Evolutionary conservation across 2,113 vertebrate species (phyloP), one percentile per base, ranked within the genome.

Genomic region (Calypte anna): DNA sequence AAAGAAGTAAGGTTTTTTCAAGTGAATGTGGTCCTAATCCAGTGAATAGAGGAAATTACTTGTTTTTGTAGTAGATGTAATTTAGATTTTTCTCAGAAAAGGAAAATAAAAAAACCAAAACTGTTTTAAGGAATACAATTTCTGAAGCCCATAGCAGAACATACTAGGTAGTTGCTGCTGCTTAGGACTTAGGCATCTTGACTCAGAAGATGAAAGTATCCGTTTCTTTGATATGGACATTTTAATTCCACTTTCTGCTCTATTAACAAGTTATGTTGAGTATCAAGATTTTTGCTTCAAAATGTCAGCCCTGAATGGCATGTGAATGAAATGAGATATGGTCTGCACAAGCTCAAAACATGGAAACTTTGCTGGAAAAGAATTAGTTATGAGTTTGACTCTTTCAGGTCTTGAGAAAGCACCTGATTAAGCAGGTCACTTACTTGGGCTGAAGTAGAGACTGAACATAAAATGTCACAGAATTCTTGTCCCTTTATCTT

Each of bases 251-350:
- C 88, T 93, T 86, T 76, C 66, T 68, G 14, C 17, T 62, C 22
- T 74, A 33, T 50, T 64, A 58, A 77, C 57, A 79, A 87, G 19
- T 58, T 55, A 27, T n/a, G 18, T 23, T 54, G 66, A 73, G 17
- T 85, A 78, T 69, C 69, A 82, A 86, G 53, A 87, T 43, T 85
- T 89, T 85, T 66, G 20, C 36, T 82, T 94, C 58, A 62, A 89
- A 85, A 80, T 59, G 8, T 31, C 58, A 76, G 17, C 30, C 40
- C 43, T 67, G 59, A 86, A 72, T 55, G 61, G 31, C 30, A 73
- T 28, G 12, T 69, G 46, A 73, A 58, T 54, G 18, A 82, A 78
- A 69, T 30, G 7, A 89, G 76, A 85, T 57, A 30, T 50, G 79
- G 16, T 18, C 66, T 69, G 75, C 20, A 44, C 14, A 68, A 59